Conservation (phyloP, 2,113 vertebrate genomes). For the Dunckerocampus dactyliophorus region DNA sequence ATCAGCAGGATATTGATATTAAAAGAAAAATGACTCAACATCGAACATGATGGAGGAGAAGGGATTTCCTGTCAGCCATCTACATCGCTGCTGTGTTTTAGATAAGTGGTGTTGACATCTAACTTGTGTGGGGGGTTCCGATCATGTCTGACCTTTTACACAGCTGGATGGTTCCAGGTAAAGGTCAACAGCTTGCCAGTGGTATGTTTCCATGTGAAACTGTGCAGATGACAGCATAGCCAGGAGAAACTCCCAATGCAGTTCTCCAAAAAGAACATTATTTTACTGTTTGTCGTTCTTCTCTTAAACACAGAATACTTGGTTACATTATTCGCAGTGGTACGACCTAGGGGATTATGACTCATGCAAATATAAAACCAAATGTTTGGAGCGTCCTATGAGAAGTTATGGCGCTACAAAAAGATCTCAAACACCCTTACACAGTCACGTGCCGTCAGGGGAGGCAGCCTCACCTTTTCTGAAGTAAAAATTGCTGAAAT, state of each 20-base stretch:
- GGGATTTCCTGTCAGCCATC: conserved; percentile 54
- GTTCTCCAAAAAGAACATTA: background rate
- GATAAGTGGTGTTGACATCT: conserved; percentile 45
- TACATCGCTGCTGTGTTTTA: conserved; percentile 35
- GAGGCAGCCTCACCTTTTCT: too few relatives aligned
- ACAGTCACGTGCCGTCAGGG: too few relatives aligned
- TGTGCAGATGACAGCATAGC: conserved; percentile 8
- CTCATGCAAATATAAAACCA: too few relatives aligned
- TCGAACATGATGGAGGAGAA: conserved; percentile 20
- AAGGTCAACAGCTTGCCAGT: conserved; percentile 61
- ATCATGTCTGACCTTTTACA: conserved; percentile 66
- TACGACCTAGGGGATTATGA: too few relatives aligned
- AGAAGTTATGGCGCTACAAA: too few relatives aligned
- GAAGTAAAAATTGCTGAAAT: too few relatives aligned
- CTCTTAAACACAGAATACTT: background rate
- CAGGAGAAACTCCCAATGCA: background rate
- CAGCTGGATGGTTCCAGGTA: conserved; percentile 53
- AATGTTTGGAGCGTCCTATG: too few relatives aligned
- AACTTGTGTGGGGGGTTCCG: conserved; percentile 37
- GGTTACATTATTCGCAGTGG: too few relatives aligned
- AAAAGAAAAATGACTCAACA: conserved; percentile 28
- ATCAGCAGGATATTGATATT: conserved; percentile 54
- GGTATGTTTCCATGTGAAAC: conserved; percentile 35
- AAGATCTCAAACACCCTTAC: too few relatives aligned
- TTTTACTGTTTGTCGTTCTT: background rate